Conservation (phyloP, 1,140 invertebrate species). For the Steinernema khuongi region DNA sequence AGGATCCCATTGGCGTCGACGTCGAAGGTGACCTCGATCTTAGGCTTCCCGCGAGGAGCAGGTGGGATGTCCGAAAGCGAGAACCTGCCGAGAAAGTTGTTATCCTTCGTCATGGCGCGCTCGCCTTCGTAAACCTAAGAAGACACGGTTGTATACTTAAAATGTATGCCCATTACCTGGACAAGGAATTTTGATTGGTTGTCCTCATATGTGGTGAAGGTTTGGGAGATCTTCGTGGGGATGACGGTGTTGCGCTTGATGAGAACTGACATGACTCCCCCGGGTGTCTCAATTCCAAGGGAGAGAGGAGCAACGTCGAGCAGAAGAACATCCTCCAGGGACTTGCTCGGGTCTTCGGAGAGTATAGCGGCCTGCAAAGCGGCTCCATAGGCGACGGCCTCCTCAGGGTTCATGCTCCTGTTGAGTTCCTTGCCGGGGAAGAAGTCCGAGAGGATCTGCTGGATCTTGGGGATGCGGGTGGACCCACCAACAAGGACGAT, state of each 20-base stretch:
- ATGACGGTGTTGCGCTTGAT: constrained; percentile 68
- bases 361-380: constrained; percentile 69
- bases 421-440: constrained; percentile 72
- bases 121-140: too few relatives aligned
- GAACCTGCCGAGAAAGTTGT: constrained; percentile 86
- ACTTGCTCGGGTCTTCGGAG: constrained; percentile 63
- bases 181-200: constrained; percentile 73
- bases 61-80: constrained; percentile 86
- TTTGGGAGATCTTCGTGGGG: constrained; percentile 67
- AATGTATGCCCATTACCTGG: too few relatives aligned
- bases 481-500: constrained; percentile 75
- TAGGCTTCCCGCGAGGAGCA: constrained; percentile 81
- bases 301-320: constrained; percentile 70
- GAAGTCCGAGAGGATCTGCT: too few relatives aligned
- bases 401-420: constrained; percentile 81
- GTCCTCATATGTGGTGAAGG: constrained; percentile 68
- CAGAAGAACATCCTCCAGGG: constrained; percentile 65
- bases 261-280: constrained; percentile 68
- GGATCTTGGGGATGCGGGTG: constrained; percentile 69
- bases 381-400: constrained; percentile 75
- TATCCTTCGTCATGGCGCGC: too few relatives aligned
- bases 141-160: too few relatives aligned
- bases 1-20: constrained; percentile 75
- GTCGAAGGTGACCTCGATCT: too few relatives aligned
- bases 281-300: too few relatives aligned